phyloP scores from a whole-genome alignment of 2,113 vertebrate genomes.

The Larimichthys crocea region DNA sequence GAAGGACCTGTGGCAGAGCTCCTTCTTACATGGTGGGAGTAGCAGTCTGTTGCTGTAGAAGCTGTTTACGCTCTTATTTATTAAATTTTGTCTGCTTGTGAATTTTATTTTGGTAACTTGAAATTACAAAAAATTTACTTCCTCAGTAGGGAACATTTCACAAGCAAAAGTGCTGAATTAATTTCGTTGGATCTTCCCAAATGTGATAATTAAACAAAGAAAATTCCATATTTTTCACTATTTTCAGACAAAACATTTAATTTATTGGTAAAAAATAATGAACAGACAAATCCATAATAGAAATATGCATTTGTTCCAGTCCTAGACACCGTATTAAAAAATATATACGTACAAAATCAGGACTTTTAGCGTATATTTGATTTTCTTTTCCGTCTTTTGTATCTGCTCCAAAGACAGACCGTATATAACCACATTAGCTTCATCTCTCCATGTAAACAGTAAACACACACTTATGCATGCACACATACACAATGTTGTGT shows the following conservation, averaged over 20 bases:
- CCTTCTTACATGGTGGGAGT: too few species aligned
- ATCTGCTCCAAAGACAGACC: too few species aligned
- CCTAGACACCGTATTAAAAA: neutral
- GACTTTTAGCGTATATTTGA: neutral
- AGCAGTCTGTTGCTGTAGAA: too few species aligned
- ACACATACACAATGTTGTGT: neutral
- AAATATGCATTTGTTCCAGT: neutral
- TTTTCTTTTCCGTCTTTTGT: neutral
- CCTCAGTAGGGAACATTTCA: too few species aligned
- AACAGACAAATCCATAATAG: neutral
- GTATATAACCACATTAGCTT: too few species aligned
- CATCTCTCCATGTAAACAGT: conserved; percentile 8
- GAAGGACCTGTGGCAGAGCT: too few species aligned
- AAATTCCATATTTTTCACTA: neutral
- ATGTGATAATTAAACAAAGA: neutral
- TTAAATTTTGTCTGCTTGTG: neutral
- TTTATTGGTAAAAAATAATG: neutral
- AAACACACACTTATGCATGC: conserved; percentile 3
- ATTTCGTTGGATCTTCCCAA: neutral
- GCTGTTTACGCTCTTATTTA: neutral
- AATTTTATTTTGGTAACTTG: neutral
- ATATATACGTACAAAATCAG: neutral
- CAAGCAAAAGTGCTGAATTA: too few species aligned
- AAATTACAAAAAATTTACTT: neutral
- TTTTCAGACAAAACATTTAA: neutral